Percentiles rank a stretch among this genome's conserved stretches.
Conservation (phyloP, 2,888 invertebrate genomes). For the Cheilosia urbana region DNA sequence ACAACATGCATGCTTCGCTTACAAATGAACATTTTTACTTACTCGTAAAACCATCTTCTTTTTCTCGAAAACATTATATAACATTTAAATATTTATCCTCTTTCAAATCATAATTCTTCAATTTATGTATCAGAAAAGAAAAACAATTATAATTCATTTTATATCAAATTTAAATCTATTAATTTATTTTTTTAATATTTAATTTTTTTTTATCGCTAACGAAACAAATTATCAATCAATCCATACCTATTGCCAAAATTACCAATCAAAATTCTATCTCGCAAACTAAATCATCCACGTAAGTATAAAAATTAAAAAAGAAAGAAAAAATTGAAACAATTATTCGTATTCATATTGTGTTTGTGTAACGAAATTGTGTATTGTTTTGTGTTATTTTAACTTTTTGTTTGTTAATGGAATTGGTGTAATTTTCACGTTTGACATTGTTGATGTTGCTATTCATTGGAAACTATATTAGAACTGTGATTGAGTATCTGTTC, state of each 20-base stretch:
- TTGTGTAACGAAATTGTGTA: conserved; percentile 51
- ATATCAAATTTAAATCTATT: conserved; percentile 70
- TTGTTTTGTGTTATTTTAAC: conserved; percentile 11
- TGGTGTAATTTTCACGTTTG: conserved; percentile 60
- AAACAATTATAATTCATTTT: conserved; percentile 36
- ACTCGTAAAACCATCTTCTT: conserved; percentile 65
- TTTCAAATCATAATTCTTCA: conserved; percentile 68
- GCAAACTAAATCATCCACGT: conserved; percentile 73
- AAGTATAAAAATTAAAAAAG: conserved; percentile 66
- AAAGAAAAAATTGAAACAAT: conserved; percentile 40
- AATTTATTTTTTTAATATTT: conserved; percentile 66
- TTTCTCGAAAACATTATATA: conserved; percentile 63
- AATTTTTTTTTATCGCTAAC: conserved; percentile 73
- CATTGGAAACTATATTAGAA: conserved; percentile 1
- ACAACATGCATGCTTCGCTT: conserved; percentile 74
- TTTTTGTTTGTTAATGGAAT: conserved; percentile 5
- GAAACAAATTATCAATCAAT: conserved; percentile 75
- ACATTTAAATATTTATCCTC: conserved; percentile 72
- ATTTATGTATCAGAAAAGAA: conserved; percentile 52
- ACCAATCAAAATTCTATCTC: conserved; percentile 74
- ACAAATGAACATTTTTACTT: conserved; percentile 67
- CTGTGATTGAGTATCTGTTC: conserved; percentile 10
- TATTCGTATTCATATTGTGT: conserved; percentile 57
- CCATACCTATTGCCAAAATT: conserved; percentile 75
- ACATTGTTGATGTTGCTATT: conserved; percentile 45